Conservation (phyloP, 2,113 vertebrate species). For the Pithys albifrons region DNA sequence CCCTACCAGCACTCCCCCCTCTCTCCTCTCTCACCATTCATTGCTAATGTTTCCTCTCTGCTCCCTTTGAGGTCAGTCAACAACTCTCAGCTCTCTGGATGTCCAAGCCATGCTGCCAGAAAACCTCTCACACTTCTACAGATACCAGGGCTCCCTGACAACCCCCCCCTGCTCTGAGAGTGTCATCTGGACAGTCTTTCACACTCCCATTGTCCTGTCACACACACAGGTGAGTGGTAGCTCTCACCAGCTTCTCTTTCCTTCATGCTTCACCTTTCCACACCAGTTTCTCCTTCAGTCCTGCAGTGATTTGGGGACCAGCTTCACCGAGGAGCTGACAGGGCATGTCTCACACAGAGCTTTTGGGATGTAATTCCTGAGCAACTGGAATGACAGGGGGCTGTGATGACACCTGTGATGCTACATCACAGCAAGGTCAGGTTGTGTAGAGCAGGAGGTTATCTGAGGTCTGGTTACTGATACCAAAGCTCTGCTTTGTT, state of each 20-base stretch:
- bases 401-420: neutral
- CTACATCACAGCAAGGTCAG: neutral
- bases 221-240: conserved; percentile 79
- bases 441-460: neutral
- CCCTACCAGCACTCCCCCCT: neutral
- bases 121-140: conserved; percentile 84
- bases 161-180: conserved; percentile 89
- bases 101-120: conserved; percentile 87
- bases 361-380: neutral
- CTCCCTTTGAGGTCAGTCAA: conserved; percentile 77
- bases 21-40: neutral
- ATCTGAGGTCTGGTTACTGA: neutral
- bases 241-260: neutral
- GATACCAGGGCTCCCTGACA: conserved; percentile 88
- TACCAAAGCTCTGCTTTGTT: neutral
- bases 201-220: conserved; percentile 82
- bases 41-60: neutral
- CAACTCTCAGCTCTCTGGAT: conserved; percentile 74
- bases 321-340: neutral
- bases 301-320: neutral
- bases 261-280: neutral
- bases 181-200: conserved; percentile 87
- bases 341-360: fast-evolving
- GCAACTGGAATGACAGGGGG: neutral
- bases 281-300: neutral